Evolutionary conservation across 2,888 invertebrate genomes (phyloP).

Genomic region (Seladonia tumulorum): DNA sequence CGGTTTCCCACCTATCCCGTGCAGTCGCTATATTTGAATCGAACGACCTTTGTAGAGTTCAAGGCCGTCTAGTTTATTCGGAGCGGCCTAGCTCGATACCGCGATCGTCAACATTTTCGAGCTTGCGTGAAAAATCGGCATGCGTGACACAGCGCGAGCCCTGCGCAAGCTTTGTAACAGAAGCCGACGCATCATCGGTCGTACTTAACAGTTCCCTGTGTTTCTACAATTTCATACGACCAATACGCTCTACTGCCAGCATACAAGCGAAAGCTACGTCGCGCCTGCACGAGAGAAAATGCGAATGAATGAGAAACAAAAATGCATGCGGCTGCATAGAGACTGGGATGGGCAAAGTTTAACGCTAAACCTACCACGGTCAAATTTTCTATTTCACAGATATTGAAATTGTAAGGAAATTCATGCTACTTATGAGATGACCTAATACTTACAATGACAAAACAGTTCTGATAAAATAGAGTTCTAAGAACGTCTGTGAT

Average conservation of each 20-base stretch:
- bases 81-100: neutral
- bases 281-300: neutral
- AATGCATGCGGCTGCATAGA: neutral
- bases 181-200: constrained; percentile 54
- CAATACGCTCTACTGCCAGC: neutral
- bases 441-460: too few relatives aligned
- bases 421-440: neutral
- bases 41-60: constrained; percentile 47
- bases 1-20: constrained; percentile 20
- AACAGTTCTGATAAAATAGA: too few relatives aligned
- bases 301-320: too few relatives aligned
- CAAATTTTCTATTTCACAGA: neutral
- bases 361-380: neutral
- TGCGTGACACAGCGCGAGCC: constrained; percentile 16
- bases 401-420: too few relatives aligned
- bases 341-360: neutral
- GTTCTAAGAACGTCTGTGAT: too few relatives aligned
- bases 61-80: constrained; percentile 44
- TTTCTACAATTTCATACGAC: constrained; percentile 58
- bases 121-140: constrained; percentile 13
- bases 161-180: constrained; percentile 17
- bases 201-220: constrained; percentile 49
- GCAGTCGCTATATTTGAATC: constrained; percentile 25
- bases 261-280: neutral
- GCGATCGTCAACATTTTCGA: neutral